Percentiles rank a stretch among this genome's conserved stretches.
Conservation (phyloP, 2,888 invertebrate species). For the Penaeus monodon region DNA sequence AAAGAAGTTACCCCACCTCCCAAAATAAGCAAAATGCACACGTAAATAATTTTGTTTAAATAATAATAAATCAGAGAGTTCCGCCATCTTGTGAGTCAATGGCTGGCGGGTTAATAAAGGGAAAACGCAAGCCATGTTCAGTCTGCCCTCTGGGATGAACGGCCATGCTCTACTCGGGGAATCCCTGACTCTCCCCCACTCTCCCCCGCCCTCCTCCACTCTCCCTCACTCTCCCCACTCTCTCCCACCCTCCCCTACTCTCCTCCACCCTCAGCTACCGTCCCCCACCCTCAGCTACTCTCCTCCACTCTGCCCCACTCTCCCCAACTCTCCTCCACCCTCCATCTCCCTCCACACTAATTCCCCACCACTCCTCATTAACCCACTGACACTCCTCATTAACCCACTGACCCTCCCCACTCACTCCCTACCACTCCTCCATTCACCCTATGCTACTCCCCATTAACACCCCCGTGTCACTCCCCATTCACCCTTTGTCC, state of each 20-base stretch:
- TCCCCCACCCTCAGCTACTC: neutral
- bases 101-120: conserved; percentile 41
- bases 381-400: too few relatives aligned
- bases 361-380: too few relatives aligned
- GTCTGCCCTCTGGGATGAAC: conserved; percentile 6
- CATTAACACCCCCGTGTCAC: too few relatives aligned
- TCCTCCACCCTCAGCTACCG: neutral
- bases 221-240: neutral
- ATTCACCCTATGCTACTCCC: too few relatives aligned
- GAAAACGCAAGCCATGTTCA: conserved; percentile 48
- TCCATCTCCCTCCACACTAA: neutral
- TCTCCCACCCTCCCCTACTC: too few relatives aligned
- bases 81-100: conserved; percentile 48
- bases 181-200: neutral
- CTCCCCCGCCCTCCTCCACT: neutral
- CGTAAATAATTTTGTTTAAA: neutral
- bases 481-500: too few relatives aligned
- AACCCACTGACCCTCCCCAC: too few relatives aligned
- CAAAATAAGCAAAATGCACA: too few relatives aligned
- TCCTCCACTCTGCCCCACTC: neutral
- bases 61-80: too few relatives aligned
- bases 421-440: too few relatives aligned
- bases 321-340: neutral
- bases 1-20: neutral
- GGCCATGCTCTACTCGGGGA: conserved; percentile 1